Evolutionary conservation across 1,140 invertebrate genomes (phyloP), one percentile per base, ranked within the genome.

Genomic region (Hestina assimilis): DNA sequence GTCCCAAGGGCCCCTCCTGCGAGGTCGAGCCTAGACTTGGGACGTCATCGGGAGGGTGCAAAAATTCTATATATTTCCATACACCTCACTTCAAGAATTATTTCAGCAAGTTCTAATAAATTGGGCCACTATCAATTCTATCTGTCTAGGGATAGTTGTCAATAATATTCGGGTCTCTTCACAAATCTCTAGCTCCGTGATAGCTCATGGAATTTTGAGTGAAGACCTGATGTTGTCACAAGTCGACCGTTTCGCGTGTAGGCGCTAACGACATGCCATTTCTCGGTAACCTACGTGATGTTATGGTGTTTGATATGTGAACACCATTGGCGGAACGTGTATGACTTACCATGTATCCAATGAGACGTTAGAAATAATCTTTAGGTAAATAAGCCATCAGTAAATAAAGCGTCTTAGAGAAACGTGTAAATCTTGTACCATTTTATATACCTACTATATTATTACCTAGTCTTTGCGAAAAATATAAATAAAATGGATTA

Each of bases 221-320:
- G 54, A 55, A 55, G 45, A n/a, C 21, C n/a, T 21, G 17, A 50
- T 63, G 59, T 69, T 69, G 66, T 59, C 58, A 65, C 47, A 65
- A 59, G 62, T 59, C 54, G 60, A 23, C 40, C 54, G 43, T 51
- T 68, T 69, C 58, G 53, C 66, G 53, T 65, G 40, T 62, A 51
- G 29, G 12, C 57, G 75, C 63, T 79, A 79, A 79, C 71, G 59
- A 74, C 17, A 33, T 24, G 51, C 14, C 33, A 57, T 43, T 79
- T 75, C 75, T 66, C 33, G 48, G 75, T 76, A 73, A 68, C 60
- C 46, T 54, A 67, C 61, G 59, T 60, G 58, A 50, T 53, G 58
- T 56, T 60, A 59, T 59, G 61, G 47, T 75, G 63, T 75, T 77
- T 72, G 63, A 41, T 15, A 53, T 43, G 33, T 38, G 33, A 43